Evolutionary conservation across 2,888 invertebrate species (phyloP), one percentile per base, ranked within the genome.

Genomic region (Xestobium rufovillosum): DNA sequence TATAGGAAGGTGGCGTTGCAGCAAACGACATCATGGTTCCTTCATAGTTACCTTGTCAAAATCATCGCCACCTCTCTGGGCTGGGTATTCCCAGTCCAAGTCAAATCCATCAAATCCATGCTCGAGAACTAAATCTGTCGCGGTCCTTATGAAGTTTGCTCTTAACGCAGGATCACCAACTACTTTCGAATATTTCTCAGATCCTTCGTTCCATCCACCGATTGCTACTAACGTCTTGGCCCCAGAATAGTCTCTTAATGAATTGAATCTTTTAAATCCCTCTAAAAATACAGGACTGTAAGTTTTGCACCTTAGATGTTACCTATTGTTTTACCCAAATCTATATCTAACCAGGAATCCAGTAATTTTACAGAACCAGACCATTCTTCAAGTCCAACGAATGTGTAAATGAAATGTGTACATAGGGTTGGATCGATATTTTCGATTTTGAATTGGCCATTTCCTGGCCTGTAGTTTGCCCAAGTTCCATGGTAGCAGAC

Each of bases 401-500:
- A 87, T 0, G 78, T 63, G 54, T 84, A 87, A 9, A 83, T 70
- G 19, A 81, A 36, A 53, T 86, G 85, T 0, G 84, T 83, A 56
- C 85, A 86, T 0, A 81, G 62, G 6, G 57, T 57, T 0, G 80
- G 71, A 49, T 83, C 72, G 27, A 86, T 76, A 37, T 80, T 46
- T 4, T 70, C 67, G 0, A 83, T 74, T n/a, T 74, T 69, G 48
- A 78, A 83, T 54, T 76, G 71, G 1, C 83, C 84, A 26, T 63
- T 49, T 0, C 71, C 74, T 0, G 58, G 59, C 14, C 84, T 71
- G 50, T 83, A 82, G 0, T 73, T 73, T 0, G 84, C 72, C 85
- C 85, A 86, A 9, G 77, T 75, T 1, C 81, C 80, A 43, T 75
- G 80, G 60, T 85, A 85, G 49, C 85, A 84, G 0, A 82, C 68